phyloP scores from a whole-genome alignment of 2,797 vertebrate genomes.

The Falco naumanni region DNA sequence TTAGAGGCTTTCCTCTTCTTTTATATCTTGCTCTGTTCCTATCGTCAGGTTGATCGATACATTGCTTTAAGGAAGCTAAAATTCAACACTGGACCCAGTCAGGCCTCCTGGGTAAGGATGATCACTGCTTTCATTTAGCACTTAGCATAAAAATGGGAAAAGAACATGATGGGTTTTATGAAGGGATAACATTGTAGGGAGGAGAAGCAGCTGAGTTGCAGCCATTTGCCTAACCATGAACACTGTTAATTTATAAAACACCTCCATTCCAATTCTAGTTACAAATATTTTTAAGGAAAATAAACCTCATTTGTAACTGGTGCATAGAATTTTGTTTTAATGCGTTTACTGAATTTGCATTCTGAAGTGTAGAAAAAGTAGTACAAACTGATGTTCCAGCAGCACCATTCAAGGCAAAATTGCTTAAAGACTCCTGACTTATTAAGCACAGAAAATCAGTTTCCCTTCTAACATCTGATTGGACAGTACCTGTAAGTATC shows the following conservation, averaged over 20 bases:
- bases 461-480: neutral
- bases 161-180: neutral
- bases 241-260: neutral
- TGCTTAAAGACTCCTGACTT: neutral
- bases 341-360: neutral
- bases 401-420: neutral
- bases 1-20: neutral
- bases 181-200: neutral
- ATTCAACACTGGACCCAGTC: neutral
- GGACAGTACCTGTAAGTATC: neutral
- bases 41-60: neutral
- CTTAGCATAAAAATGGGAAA: conserved; percentile 16
- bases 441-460: neutral
- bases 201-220: neutral
- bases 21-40: neutral
- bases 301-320: neutral
- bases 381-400: neutral
- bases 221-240: neutral
- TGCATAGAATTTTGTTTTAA: neutral
- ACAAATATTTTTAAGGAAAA: neutral
- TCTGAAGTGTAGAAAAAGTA: neutral
- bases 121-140: neutral
- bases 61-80: neutral
- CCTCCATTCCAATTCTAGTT: neutral
- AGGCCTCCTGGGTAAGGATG: neutral